Evolutionary conservation across 2,113 vertebrate genomes (phyloP), one percentile per base, ranked within the genome.

Genomic region (Brachyhypopomus occidentalis): DNA sequence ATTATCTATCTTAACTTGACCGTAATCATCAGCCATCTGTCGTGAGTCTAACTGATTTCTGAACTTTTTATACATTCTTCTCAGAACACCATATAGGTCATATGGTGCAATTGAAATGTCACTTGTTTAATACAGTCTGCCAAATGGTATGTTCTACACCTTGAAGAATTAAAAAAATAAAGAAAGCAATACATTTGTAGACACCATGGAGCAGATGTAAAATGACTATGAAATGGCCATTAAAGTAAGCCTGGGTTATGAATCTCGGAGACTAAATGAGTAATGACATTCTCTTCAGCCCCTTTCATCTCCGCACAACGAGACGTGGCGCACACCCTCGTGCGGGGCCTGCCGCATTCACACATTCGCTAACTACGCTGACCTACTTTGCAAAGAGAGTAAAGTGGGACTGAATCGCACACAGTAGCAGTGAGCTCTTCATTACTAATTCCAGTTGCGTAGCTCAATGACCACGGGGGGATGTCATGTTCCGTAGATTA

Each of bases 241-340:
- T 52, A 23, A 30, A 75, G 36, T n/a, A 23, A 59, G 55, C 1
- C 55, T 34, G 27, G 8, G 30, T 20, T 30, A 20, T 55, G 52
- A 58, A 58, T 58, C 16, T 23, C 52, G 9, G 25, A 19, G 25
- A 58, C 27, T 74, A 74, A 74, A 74, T 56, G 72, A 74, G 30
- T 58, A 34, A 74, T n/a, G 72, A 58, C 48, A 20, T 74, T 74
- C 48, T n/a, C 34, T 38, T 59, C 72, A 59, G n/a, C 27, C 52
- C 27, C 72, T 75, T 75, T 75, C 52, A 75, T 75, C 72, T 75
- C 9, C 20, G 72, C 22, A 75, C 72, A 59, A 75, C 38, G 55
- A 58, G 25, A 59, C 59, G 72, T 36, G 27, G 25, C n/a, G 52
- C 27, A 75, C 72, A 59, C 52, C 27, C 72, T n/a, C 4, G 27